A percentile compares a stretch with the other conserved stretches of the same genome.
phyloP scores from a whole-genome alignment of 2,888 invertebrate genomes.

The Brenthis hecate region DNA sequence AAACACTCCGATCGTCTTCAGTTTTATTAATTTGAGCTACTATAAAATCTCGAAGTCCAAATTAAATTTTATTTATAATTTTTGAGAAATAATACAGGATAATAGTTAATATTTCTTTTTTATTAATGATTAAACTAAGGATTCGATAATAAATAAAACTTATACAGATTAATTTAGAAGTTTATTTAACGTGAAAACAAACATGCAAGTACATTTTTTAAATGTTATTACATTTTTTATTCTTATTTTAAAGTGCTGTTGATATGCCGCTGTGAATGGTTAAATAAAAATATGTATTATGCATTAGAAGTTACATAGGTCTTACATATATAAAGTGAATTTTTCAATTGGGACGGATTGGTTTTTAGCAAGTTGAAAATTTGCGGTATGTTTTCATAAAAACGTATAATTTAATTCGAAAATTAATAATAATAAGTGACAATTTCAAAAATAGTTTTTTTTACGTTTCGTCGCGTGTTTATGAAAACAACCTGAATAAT shows the following conservation, averaged over 20 bases:
- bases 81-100: no score
- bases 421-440: no score
- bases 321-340: slow-evolving; percentile 24
- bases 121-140: no score
- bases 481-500: slow-evolving; percentile 10
- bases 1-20: no score
- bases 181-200: slow-evolving; percentile 76
- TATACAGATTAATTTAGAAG: slow-evolving; percentile 50
- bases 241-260: slow-evolving; percentile 57
- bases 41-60: no score
- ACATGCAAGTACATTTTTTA: slow-evolving; percentile 76
- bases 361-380: slow-evolving; percentile 30
- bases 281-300: slow-evolving; percentile 55
- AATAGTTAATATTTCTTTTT: no score
- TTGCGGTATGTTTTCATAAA: slow-evolving; percentile 26
- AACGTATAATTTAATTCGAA: not conserved
- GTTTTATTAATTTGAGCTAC: no score
- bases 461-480: not conserved
- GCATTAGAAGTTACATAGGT: slow-evolving; percentile 39
- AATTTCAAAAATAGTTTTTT: not conserved
- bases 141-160: slow-evolving; percentile 33
- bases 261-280: slow-evolving; percentile 70
- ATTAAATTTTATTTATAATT: no score
- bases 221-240: slow-evolving; percentile 65
- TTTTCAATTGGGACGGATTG: slow-evolving; percentile 60